These are phyloP conservation scores for Mimas tiliae DNA, from an alignment of 2,888 invertebrate genomes.

Conservation along the genomic window DNA sequence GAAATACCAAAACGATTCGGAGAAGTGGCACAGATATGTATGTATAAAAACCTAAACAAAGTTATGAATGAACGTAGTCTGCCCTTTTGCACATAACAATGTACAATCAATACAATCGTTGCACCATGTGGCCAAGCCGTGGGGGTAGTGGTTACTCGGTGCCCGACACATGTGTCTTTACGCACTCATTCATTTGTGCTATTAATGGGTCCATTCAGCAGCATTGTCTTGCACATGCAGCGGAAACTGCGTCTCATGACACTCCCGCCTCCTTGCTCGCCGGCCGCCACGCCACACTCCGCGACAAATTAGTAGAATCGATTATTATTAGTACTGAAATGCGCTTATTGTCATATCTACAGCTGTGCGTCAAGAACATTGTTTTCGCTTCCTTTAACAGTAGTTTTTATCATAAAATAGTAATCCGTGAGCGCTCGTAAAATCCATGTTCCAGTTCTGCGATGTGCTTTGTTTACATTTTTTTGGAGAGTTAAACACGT, in stretches of 20 bases:
- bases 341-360: conserved; percentile 27
- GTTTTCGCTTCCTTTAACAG: conserved; percentile 13
- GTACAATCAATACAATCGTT: too few species aligned
- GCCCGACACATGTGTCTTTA: conserved; percentile 73
- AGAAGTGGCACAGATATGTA: conserved; percentile 52
- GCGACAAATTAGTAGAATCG: conserved; percentile 73
- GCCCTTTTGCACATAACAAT: conserved; percentile 79
- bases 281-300: conserved; percentile 37
- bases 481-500: conserved; percentile 7
- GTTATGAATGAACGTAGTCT: conserved; percentile 71
- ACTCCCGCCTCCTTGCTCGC: conserved; percentile 53
- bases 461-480: neutral
- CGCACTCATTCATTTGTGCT: conserved; percentile 79
- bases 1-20: conserved; percentile 61
- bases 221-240: conserved; percentile 82
- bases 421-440: conserved; percentile 14
- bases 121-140: conserved; percentile 64
- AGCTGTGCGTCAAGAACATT: conserved; percentile 10
- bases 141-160: conserved; percentile 49
- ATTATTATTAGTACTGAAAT: conserved; percentile 48
- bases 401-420: conserved; percentile 6
- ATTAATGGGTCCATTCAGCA: conserved; percentile 81
- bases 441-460: conserved; percentile 5
- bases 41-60: conserved; percentile 36
- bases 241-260: conserved; percentile 62